Base-by-base conservation (phyloP, 2,797 vertebrate genomes). In the Atherinosoma microstoma region DNA sequence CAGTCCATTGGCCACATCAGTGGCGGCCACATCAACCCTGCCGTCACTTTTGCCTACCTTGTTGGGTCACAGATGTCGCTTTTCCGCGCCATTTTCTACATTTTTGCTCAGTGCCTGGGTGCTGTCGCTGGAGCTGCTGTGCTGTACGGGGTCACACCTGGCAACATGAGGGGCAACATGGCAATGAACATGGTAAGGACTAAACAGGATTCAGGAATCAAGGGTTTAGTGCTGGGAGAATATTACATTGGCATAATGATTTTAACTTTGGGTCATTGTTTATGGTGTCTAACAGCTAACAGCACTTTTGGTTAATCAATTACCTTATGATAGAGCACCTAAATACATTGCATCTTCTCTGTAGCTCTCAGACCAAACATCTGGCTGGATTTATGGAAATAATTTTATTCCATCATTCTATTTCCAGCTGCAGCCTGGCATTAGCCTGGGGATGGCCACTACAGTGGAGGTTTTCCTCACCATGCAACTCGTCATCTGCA, bases 1-100 rank as follows among this genome's bases (percentile, higher is more conserved):
- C 97, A 99, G 91, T 94, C 95, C 69, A 92, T 99, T 53, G 97
- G 97, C 74, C 96, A 97, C 79, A 95, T 99, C 91, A 98, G 98
- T 24, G 97, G 98, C 16, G 97, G 96, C 76, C 97, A 98, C 82
- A 92, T 98, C 92, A 99, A 98, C 90, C 98, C 98, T 2, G 98
- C 97, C 4, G 94, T 99, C 86, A 99, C 98, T 64, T 94, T 99
- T 60, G 97, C 97, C 82, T 97, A 96, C 90, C 95, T 98, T 70
- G 69, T 98, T 68, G 95, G 97, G 85, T 96, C 97, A 12, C 97
- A 98, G 95, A 94, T 99, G 95, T 98, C 97, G 67, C 79, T 98
- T 78, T 93, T 96, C 92, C 96, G 97, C 0, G 97, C 97, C 69
- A 27, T 98, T 89, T 97, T 96, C 93, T 99, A 98, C 89, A 90